Evolutionary conservation across 53 echinoderm and acorn worm species (phyloP).

Genomic region (Luidia sarsii): DNA sequence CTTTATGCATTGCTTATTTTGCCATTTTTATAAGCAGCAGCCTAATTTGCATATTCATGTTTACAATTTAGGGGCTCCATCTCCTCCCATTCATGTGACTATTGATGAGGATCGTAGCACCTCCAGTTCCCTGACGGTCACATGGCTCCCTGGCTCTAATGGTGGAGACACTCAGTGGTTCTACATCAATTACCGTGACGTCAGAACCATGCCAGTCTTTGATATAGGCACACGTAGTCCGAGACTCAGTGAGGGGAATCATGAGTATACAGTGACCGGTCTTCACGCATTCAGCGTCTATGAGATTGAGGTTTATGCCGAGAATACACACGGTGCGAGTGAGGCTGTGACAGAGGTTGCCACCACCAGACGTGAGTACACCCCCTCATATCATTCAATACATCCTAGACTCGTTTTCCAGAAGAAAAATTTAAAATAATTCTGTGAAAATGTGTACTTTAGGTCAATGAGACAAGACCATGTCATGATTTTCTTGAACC

Average conservation of each 20-base stretch:
- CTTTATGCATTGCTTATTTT: too few species aligned
- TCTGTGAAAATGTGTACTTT: too few species aligned
- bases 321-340: not conserved
- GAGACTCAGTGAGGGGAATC: not conserved
- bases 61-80: too few species aligned
- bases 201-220: not conserved
- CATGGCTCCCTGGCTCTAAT: slow-evolving; percentile 32
- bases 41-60: too few species aligned
- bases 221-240: not conserved
- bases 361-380: slow-evolving; percentile 25
- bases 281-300: slow-evolving; percentile 7
- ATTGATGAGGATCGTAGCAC: not conserved
- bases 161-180: slow-evolving; percentile 27
- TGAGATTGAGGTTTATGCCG: slow-evolving; percentile 23
- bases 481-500: too few species aligned
- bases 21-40: too few species aligned
- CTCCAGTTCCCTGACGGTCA: not conserved
- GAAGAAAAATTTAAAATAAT: too few species aligned
- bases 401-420: too few species aligned
- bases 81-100: not conserved
- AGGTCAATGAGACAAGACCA: too few species aligned
- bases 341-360: not conserved
- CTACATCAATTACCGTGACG: slow-evolving; percentile 18
- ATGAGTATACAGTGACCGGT: not conserved
- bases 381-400: too few species aligned